These are phyloP conservation scores for Peromyscus attwateri DNA, from an alignment of 2,797 vertebrate species.

Conservation along the genomic window DNA sequence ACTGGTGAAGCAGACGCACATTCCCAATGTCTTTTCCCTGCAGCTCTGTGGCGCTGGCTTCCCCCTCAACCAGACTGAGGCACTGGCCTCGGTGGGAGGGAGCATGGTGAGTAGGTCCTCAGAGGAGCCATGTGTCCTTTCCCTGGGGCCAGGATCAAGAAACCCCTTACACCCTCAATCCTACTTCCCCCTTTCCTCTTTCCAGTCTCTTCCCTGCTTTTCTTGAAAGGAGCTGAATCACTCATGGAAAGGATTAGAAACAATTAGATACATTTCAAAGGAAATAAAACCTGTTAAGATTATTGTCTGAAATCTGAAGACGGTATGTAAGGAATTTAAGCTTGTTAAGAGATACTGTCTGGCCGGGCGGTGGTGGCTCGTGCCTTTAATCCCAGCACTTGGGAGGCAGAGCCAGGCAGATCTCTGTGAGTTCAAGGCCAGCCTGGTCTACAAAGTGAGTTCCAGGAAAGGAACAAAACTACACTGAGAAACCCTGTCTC, in stretches of 20 bases:
- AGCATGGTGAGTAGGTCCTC: conserved; percentile 94
- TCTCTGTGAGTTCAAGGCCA: too few species aligned
- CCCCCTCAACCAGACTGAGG: conserved; percentile 94
- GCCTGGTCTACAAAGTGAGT: too few species aligned
- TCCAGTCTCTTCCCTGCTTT: conserved; percentile 22
- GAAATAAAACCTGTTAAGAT: conserved; percentile 54
- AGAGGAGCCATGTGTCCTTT: background rate
- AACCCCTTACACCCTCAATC: background rate
- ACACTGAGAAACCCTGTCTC: too few species aligned
- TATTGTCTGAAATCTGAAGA: conserved; percentile 52
- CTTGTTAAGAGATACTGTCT: background rate
- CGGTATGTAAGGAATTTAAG: conserved; percentile 10
- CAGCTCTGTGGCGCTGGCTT: conserved; percentile 97
- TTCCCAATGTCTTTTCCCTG: conserved; percentile 97
- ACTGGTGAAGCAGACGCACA: conserved; percentile 95
- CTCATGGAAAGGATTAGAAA: background rate
- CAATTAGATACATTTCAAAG: conserved; percentile 56
- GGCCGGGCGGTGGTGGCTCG: too few species aligned
- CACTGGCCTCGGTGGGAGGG: conserved; percentile 95
- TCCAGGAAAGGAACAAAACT: too few species aligned
- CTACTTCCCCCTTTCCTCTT: background rate
- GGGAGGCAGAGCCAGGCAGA: too few species aligned
- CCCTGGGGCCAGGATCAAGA: background rate
- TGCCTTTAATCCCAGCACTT: too few species aligned
- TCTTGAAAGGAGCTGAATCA: conserved; percentile 1